Conservation (phyloP, 2,888 invertebrate genomes). For the Zaprionus bogoriensis region DNA sequence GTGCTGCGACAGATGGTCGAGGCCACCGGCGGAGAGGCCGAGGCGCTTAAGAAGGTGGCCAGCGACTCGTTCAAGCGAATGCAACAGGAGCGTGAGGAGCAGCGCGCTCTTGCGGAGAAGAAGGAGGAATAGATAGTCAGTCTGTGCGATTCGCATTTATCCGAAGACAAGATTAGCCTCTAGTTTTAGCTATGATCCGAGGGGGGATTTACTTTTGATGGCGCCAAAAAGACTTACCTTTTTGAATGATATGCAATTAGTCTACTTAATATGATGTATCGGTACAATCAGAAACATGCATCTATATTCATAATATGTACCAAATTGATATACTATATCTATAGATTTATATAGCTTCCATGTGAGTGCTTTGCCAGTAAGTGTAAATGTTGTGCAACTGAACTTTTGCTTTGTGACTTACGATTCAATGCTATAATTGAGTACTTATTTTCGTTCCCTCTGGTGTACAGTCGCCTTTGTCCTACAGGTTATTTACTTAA, state of each 20-base stretch:
- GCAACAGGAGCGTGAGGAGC: slow-evolving; percentile 48
- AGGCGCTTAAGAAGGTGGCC: slow-evolving; percentile 83
- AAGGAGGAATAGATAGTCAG: slow-evolving; percentile 31
- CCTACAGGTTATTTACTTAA: slow-evolving; percentile 14
- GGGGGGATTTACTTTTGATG: not conserved
- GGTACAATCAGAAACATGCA: too few species aligned
- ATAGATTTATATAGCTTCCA: not conserved
- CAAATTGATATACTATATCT: not conserved
- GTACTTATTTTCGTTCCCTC: not conserved
- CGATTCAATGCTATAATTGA: not conserved
- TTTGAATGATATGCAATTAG: not conserved
- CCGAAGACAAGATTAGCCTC: not conserved
- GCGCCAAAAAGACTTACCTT: not conserved
- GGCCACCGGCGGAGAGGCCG: slow-evolving; percentile 86
- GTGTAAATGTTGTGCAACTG: not conserved
- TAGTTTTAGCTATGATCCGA: not conserved
- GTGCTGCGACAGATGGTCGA: slow-evolving; percentile 88
- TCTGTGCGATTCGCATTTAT: slow-evolving; percentile 47
- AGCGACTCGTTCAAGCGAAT: slow-evolving; percentile 79
- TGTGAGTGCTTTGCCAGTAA: not conserved
- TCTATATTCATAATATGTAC: too few species aligned
- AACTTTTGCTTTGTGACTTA: not conserved
- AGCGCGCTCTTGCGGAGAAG: slow-evolving; percentile 22
- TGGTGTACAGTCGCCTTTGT: too few species aligned
- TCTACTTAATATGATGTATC: not conserved